These are phyloP conservation scores for Drosophila grimshawi DNA, from an alignment of 1,140 invertebrate species.

Conservation along the genomic window DNA sequence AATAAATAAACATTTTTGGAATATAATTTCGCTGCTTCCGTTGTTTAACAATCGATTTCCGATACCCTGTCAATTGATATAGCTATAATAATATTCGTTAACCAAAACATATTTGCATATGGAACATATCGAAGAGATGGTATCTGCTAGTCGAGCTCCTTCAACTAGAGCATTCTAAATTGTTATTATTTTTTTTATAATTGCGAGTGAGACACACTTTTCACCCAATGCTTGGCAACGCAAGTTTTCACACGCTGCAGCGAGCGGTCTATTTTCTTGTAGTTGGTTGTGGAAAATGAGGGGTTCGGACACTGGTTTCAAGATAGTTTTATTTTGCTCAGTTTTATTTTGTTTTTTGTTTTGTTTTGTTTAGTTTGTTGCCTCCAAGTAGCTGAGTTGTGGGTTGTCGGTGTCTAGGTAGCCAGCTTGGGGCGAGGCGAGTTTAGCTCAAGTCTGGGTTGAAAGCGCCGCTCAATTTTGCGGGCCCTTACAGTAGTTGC, in stretches of 20 bases:
- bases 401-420: too few species aligned
- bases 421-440: neutral
- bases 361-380: conserved; percentile 1
- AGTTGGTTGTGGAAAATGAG: neutral
- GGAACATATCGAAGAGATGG: too few species aligned
- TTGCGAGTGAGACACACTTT: conserved; percentile 26
- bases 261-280: neutral
- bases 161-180: too few species aligned
- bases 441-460: neutral
- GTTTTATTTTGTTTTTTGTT: neutral
- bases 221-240: conserved; percentile 31
- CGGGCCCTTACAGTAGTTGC: conserved; percentile 12
- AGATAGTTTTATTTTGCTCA: conserved; percentile 1
- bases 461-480: conserved; percentile 10
- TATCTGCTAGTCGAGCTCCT: too few species aligned
- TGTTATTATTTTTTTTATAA: conserved; percentile 22
- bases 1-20: too few species aligned
- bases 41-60: too few species aligned
- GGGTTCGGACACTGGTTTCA: neutral
- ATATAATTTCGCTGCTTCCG: too few species aligned
- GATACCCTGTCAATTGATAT: too few species aligned
- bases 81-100: too few species aligned
- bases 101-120: too few species aligned
- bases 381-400: conserved; percentile 1
- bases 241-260: conserved; percentile 46